Evolutionary conservation across 2,113 vertebrate genomes (phyloP).

Genomic region (Ictalurus furcatus): DNA sequence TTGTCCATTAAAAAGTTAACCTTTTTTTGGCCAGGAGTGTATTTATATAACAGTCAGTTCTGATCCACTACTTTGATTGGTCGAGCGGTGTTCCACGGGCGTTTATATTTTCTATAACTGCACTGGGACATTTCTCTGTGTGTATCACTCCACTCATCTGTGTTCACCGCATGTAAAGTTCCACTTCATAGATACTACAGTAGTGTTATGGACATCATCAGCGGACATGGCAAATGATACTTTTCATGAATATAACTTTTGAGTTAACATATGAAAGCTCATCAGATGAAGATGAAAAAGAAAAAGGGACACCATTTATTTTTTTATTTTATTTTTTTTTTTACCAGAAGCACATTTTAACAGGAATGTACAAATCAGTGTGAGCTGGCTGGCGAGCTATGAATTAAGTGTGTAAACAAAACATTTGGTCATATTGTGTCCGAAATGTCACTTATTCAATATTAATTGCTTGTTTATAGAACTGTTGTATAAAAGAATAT

Average conservation of each 20-base stretch:
- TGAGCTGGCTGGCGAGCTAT: not conserved
- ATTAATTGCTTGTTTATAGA: not conserved
- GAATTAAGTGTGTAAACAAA: not conserved
- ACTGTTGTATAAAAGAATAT: too few relatives aligned
- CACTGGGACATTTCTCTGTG: not conserved
- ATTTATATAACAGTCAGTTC: not conserved
- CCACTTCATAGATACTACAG: not conserved
- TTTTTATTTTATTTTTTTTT: too few relatives aligned
- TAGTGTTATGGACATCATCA: not conserved
- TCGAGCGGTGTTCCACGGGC: not conserved
- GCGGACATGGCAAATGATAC: not conserved
- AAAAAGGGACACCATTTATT: not conserved
- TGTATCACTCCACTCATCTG: not conserved
- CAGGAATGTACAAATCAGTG: not conserved
- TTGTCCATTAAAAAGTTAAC: too few relatives aligned
- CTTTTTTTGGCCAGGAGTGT: too few relatives aligned
- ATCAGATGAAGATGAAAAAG: not conserved
- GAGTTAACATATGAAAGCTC: not conserved
- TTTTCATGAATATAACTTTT: not conserved
- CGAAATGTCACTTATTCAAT: not conserved
- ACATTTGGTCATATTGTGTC: not conserved
- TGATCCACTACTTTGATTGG: not conserved
- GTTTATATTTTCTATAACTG: not conserved
- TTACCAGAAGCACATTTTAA: not conserved
- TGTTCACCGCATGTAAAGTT: not conserved